Evolutionary conservation across 2,797 vertebrate genomes (phyloP).

Genomic region (Saxicola maurus): DNA sequence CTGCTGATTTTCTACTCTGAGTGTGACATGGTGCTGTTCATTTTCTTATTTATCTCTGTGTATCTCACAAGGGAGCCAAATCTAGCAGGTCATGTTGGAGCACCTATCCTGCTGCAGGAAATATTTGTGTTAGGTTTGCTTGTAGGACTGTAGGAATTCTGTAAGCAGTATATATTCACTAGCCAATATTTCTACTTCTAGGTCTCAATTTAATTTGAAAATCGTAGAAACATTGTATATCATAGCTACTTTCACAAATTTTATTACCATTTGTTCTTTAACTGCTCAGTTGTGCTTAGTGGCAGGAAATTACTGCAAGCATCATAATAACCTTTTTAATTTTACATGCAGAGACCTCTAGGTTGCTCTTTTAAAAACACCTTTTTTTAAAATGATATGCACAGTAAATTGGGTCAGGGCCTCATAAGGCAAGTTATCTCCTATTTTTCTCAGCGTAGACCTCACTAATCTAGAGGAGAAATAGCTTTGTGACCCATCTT

Average conservation of each 20-base stretch:
- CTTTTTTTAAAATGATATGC: neutral
- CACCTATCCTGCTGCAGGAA: neutral
- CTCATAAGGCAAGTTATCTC: neutral
- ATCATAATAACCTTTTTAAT: neutral
- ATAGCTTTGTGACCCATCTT: neutral
- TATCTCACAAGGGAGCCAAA: neutral
- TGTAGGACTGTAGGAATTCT: neutral
- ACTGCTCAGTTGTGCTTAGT: neutral
- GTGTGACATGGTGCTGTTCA: neutral
- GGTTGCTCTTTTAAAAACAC: neutral
- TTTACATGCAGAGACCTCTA: neutral
- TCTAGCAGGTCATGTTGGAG: neutral
- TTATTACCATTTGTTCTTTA: constrained; percentile 16
- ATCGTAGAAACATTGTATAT: neutral
- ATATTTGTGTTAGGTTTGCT: neutral
- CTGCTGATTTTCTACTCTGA: neutral
- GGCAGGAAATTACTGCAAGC: neutral
- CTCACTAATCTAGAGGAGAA: neutral
- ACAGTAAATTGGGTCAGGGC: neutral
- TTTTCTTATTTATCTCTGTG: neutral
- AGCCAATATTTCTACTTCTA: neutral
- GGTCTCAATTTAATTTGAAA: neutral
- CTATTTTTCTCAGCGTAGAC: neutral
- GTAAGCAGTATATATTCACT: neutral
- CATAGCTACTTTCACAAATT: neutral